These are phyloP conservation scores for Hypolimnas misippus DNA, from an alignment of 2,888 invertebrate genomes.

Conservation along the genomic window DNA sequence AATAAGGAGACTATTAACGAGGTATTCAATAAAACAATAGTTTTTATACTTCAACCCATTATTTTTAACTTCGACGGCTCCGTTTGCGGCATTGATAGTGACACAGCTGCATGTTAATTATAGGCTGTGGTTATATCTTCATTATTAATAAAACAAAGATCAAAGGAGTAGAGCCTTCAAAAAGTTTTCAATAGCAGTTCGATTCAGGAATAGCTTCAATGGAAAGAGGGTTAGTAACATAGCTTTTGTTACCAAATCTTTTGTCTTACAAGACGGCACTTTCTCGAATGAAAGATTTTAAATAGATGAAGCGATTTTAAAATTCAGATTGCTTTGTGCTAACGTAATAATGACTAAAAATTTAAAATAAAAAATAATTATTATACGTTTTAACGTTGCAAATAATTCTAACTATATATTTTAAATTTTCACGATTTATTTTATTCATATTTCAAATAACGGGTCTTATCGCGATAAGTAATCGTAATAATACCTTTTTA, in stretches of 20 bases:
- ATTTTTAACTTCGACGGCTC: no score
- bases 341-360: no score
- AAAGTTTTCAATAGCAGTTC: conserved; percentile 41
- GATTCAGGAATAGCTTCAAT: conserved; percentile 34
- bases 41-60: no score
- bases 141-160: conserved; percentile 39
- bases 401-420: no score
- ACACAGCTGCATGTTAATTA: background rate
- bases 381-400: no score
- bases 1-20: no score
- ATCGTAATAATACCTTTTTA: no score
- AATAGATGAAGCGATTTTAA: conserved; percentile 14
- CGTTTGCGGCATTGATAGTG: background rate
- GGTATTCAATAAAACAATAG: no score
- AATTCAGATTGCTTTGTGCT: background rate
- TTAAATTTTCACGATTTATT: no score
- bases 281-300: conserved; percentile 30
- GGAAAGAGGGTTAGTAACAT: conserved; percentile 32
- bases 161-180: conserved; percentile 41
- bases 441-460: no score
- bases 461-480: no score
- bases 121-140: conserved; percentile 27
- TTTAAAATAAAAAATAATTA: no score
- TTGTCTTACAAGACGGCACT: conserved; percentile 29
- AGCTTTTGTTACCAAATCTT: conserved; percentile 36